Conservation (phyloP, 1,140 invertebrate genomes). For the Patella vulgata region DNA sequence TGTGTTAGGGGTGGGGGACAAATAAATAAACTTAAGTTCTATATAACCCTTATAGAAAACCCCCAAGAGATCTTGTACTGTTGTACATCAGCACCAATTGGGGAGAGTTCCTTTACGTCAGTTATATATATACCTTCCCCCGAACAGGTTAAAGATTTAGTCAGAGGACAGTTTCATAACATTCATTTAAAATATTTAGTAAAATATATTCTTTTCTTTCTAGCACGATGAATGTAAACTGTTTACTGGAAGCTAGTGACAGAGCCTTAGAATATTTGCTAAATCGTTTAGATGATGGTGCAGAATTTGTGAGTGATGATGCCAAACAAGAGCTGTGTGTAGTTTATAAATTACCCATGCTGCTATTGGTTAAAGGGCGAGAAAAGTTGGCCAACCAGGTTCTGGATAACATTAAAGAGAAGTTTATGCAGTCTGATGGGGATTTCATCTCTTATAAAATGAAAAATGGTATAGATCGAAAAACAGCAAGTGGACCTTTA, state of each 20-base stretch:
- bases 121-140: no score
- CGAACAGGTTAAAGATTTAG: no score
- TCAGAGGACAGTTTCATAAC: no score
- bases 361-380: conserved; percentile 9
- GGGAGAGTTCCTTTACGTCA: no score
- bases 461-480: conserved; percentile 17
- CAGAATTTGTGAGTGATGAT: not conserved
- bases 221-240: conserved; percentile 5
- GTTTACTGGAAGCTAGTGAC: conserved; percentile 9
- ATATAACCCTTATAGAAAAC: no score
- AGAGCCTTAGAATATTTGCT: conserved; percentile 9
- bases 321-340: conserved; percentile 2
- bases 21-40: no score
- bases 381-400: conserved; percentile 12
- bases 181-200: no score
- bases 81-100: no score
- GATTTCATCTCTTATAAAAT: conserved; percentile 35
- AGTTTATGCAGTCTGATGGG: conserved; percentile 23
- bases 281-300: conserved; percentile 4
- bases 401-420: conserved; percentile 10
- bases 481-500: conserved; percentile 27
- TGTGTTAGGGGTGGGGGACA: no score
- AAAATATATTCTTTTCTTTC: no score
- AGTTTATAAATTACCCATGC: conserved; percentile 13
- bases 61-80: no score